Base-by-base conservation (phyloP, 2,797 vertebrate genomes). In the Parauchenoglanis ngamensis region DNA sequence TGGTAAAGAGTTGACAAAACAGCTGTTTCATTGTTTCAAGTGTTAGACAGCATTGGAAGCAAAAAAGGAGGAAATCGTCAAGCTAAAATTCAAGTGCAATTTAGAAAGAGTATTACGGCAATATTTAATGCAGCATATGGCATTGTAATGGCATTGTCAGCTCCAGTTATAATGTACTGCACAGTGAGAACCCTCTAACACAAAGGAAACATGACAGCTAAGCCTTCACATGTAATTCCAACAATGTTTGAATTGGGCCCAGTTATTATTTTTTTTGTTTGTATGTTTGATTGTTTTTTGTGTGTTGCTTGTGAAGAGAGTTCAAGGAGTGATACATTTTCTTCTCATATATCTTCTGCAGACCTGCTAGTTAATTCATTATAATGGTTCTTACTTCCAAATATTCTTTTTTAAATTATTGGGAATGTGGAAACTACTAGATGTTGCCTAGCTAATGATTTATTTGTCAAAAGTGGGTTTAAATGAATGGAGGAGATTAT, bases 1-100 rank as follows among this genome's bases (percentile, higher is more conserved):
- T 73, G 84, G n/a, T 46, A 13, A 21, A 15, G 70, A 75, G 23
- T 4, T 49, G 23, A 49, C 44, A 83, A 81, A 67, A n/a, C 61
- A 82, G 73, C 59, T 46, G 21, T 46, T 73, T 11, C 57, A 49
- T 65, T 81, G n/a, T 56, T 19, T 23, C 40, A 85, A 61, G 54
- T 72, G 65, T 21, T 61, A 83, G 28, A 89, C 15, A 70, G 80
- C 57, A 80, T 19, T 65, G 67, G 46, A 84, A 67, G 19, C 56
- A 78, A 87, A 89, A 57, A 31, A 63, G 40, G 13, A 83, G 54
- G 11, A 76, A 28, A n/a, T 72, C 31, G 21, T 23, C 70, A 44
- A 72, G 40, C 35, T 72, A 40, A 44, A 8, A 52, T 46, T 75
- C 12, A 75, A 68, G 15, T 68, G 15, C 15, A 68, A 56, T 31